These are phyloP conservation scores for Choristoneura fumiferana DNA, from an alignment of 1,140 invertebrate genomes.

Conservation along the genomic window DNA sequence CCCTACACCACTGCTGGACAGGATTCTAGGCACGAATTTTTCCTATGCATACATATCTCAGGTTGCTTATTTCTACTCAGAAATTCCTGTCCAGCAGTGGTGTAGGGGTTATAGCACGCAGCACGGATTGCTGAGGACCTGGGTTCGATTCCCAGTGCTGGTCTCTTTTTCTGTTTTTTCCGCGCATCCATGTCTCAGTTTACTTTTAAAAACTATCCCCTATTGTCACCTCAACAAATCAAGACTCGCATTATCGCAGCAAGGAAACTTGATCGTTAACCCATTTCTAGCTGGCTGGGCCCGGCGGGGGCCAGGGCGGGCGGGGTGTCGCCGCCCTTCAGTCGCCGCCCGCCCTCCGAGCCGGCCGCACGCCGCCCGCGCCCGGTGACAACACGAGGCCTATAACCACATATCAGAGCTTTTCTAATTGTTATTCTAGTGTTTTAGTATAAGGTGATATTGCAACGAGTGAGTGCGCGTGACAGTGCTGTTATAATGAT, in stretches of 20 bases:
- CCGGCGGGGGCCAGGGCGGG: background rate
- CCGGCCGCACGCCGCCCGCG: constrained; percentile 31
- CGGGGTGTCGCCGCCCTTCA: constrained; percentile 37
- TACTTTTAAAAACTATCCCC: background rate
- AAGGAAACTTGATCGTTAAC: constrained; percentile 59
- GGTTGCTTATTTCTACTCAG: too few relatives aligned
- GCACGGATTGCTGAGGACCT: too few relatives aligned
- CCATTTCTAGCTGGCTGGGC: constrained; percentile 32
- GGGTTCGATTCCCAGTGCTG: too few relatives aligned
- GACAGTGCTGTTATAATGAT: background rate
- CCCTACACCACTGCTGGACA: too few relatives aligned
- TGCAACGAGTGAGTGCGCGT: constrained; percentile 6
- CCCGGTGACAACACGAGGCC: constrained; percentile 30
- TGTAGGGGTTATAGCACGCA: too few relatives aligned
- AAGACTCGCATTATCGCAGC: constrained; percentile 40
- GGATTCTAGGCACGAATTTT: too few relatives aligned
- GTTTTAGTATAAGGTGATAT: constrained; percentile 34
- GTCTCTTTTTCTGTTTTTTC: too few relatives aligned
- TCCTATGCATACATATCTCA: too few relatives aligned
- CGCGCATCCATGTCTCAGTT: too few relatives aligned
- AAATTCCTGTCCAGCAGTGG: too few relatives aligned
- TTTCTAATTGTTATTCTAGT: constrained; percentile 22
- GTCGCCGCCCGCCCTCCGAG: constrained; percentile 49
- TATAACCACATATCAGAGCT: constrained; percentile 45
- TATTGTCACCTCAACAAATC: constrained; percentile 22